A percentile compares a stretch with the other conserved stretches of the same genome.
Conservation (phyloP, 2,113 vertebrate genomes). For the Microcebus tavaratra region DNA sequence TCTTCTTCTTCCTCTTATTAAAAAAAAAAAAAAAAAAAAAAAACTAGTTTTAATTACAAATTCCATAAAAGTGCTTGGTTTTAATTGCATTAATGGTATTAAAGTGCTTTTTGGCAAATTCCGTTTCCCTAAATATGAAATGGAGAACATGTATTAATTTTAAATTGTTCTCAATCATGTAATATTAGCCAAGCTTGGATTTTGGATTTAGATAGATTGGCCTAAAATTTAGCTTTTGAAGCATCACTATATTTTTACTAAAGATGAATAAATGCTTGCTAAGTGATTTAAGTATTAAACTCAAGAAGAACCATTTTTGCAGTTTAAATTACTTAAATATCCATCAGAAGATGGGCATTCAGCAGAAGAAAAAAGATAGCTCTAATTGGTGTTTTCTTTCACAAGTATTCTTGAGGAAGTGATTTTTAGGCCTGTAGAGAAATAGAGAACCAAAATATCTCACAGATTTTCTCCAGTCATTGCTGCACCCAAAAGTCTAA, state of each 20-base stretch:
- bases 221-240: constrained; percentile 19
- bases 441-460: not conserved
- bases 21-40: not conserved
- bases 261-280: constrained; percentile 11
- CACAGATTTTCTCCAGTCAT: not conserved
- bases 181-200: not conserved
- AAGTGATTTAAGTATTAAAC: constrained; percentile 17
- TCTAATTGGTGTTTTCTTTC: not conserved
- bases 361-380: not conserved
- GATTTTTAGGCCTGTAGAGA: not conserved
- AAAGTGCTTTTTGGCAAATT: not conserved
- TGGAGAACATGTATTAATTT: not conserved
- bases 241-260: constrained; percentile 8
- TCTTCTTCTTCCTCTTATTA: not conserved
- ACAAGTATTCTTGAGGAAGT: constrained; percentile 21
- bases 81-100: constrained; percentile 14
- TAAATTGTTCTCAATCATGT: not conserved
- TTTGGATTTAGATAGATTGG: not conserved
- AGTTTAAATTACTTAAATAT: constrained; percentile 28
- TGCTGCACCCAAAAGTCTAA: not conserved
- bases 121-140: not conserved
- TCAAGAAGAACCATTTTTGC: not conserved
- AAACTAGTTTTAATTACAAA: constrained; percentile 25
- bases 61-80: not conserved
- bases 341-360: not conserved